phyloP scores from a whole-genome alignment of 2,797 vertebrate species.

The Sebastes matsubarae region DNA sequence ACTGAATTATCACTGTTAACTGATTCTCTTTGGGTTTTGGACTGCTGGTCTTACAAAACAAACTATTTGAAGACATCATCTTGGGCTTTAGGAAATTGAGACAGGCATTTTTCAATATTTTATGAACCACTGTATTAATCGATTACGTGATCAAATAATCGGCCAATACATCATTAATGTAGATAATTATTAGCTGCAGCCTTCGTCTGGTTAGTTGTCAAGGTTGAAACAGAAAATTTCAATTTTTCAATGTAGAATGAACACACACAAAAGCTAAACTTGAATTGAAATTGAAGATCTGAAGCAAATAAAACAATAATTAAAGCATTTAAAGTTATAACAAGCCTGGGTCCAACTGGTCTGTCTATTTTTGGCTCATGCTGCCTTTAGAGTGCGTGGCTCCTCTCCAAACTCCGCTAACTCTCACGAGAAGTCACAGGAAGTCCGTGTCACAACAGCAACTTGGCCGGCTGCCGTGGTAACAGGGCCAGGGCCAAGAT shows the following conservation, averaged over 20 bases:
- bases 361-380: neutral
- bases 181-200: neutral
- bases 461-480: conserved; percentile 20
- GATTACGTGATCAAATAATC: neutral
- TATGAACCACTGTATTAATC: neutral
- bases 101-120: neutral
- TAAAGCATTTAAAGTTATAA: neutral
- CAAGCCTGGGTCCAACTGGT: neutral
- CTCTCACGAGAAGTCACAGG: conserved; percentile 21
- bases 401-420: conserved; percentile 8
- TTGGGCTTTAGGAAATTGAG: neutral
- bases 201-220: no score
- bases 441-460: conserved; percentile 31
- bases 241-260: neutral
- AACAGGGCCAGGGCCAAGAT: conserved; percentile 30
- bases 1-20: neutral
- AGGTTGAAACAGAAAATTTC: neutral
- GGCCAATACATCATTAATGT: no score
- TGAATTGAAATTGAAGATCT: neutral
- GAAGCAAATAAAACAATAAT: neutral
- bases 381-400: neutral
- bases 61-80: neutral
- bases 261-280: neutral
- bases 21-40: no score
- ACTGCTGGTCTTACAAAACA: no score